Conservation (phyloP, 2,113 vertebrate species). For the Rhea pennata region DNA sequence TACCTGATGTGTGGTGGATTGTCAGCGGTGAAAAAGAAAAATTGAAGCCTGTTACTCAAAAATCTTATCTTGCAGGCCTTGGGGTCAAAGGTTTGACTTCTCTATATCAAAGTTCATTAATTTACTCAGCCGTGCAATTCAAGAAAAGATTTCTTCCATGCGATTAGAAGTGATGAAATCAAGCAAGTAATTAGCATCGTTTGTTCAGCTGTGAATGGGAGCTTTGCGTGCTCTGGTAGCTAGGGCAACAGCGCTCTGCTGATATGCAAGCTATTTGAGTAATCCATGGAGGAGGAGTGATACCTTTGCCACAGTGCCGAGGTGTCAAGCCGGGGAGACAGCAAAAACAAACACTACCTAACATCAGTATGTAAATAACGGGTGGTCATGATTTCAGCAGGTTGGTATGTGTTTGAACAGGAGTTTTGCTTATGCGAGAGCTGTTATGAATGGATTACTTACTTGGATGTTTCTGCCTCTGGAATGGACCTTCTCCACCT, state of each 20-base stretch:
- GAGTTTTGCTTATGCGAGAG: neutral
- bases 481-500: neutral
- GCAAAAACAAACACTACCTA: neutral
- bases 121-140: neutral
- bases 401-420: conserved; percentile 50
- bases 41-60: neutral
- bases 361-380: neutral
- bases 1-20: too few relatives aligned
- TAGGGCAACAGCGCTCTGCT: neutral
- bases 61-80: neutral
- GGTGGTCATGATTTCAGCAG: conserved; percentile 9
- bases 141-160: neutral
- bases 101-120: neutral
- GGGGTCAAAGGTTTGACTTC: neutral
- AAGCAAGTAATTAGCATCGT: conserved; percentile 16
- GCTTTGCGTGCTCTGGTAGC: neutral
- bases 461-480: neutral
- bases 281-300: neutral
- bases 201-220: conserved; percentile 34
- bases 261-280: conserved; percentile 40
- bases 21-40: too few relatives aligned
- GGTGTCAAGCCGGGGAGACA: neutral
- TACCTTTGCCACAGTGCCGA: neutral
- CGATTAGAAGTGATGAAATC: conserved; percentile 36
- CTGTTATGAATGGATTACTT: neutral